Conservation (phyloP, 2,888 invertebrate species). For the Diadegma fenestrale region DNA sequence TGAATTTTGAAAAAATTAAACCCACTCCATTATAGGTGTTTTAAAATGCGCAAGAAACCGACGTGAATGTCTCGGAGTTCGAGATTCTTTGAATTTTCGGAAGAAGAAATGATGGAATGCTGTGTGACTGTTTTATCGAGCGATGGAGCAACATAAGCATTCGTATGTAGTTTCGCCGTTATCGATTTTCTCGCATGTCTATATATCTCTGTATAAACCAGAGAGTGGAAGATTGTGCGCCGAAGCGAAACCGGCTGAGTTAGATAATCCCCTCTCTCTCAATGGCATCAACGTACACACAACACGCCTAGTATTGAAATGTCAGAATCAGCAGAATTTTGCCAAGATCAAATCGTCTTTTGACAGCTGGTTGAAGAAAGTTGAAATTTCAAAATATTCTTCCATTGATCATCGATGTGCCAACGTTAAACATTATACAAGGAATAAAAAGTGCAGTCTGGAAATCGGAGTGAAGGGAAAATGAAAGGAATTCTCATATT, state of each 20-base stretch:
- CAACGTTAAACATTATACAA: slow-evolving; percentile 15
- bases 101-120: neutral
- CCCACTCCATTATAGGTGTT: neutral
- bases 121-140: slow-evolving; percentile 48
- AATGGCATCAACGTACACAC: slow-evolving; percentile 36
- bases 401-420: slow-evolving; percentile 6
- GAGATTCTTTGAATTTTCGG: neutral
- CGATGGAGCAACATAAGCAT: slow-evolving; percentile 32
- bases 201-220: neutral
- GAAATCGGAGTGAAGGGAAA: slow-evolving; percentile 71
- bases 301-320: slow-evolving; percentile 56
- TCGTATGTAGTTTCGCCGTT: slow-evolving; percentile 39
- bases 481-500: slow-evolving; percentile 91
- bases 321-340: slow-evolving; percentile 63
- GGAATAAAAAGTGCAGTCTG: neutral
- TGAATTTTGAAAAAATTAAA: neutral
- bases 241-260: slow-evolving; percentile 43
- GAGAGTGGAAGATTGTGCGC: neutral
- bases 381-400: slow-evolving; percentile 19
- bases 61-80: neutral
- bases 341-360: slow-evolving; percentile 39
- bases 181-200: neutral
- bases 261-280: slow-evolving; percentile 55
- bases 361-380: slow-evolving; percentile 55
- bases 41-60: neutral